Conservation (phyloP, 2,113 vertebrate genomes). For the Anas platyrhynchos region DNA sequence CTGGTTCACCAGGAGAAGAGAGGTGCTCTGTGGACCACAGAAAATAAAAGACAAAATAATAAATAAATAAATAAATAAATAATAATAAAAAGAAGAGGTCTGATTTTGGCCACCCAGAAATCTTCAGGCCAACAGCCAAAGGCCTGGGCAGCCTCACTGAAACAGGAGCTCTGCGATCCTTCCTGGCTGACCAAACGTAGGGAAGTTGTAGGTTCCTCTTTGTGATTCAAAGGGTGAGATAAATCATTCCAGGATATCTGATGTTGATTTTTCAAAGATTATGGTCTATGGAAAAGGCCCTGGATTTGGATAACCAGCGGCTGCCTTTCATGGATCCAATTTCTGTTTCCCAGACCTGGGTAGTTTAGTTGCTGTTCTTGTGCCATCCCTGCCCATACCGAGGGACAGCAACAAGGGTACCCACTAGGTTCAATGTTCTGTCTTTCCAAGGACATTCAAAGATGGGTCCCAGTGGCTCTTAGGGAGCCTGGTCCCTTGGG, state of each 20-base stretch:
- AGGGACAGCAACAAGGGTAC: neutral
- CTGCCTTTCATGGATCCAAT: neutral
- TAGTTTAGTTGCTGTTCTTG: neutral
- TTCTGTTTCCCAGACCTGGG: neutral
- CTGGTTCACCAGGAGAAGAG: neutral
- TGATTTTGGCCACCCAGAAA: neutral
- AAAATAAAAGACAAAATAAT: neutral
- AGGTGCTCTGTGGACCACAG: neutral
- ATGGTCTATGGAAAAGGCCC: neutral
- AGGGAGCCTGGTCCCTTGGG: neutral
- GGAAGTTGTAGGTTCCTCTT: neutral
- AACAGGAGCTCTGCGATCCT: neutral
- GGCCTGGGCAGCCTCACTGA: neutral
- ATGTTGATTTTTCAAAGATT: neutral
- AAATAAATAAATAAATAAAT: no score
- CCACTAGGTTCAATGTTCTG: neutral
- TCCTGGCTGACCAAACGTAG: neutral
- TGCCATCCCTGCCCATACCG: neutral
- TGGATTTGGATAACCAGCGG: neutral
- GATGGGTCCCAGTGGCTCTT: neutral
- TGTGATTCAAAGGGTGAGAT: neutral
- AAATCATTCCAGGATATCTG: neutral
- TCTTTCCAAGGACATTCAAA: neutral
- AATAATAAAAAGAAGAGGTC: neutral
- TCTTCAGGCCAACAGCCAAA: neutral